These are phyloP conservation scores for Danio aesculapii DNA, from an alignment of 2,797 vertebrate genomes.

Conservation along the genomic window DNA sequence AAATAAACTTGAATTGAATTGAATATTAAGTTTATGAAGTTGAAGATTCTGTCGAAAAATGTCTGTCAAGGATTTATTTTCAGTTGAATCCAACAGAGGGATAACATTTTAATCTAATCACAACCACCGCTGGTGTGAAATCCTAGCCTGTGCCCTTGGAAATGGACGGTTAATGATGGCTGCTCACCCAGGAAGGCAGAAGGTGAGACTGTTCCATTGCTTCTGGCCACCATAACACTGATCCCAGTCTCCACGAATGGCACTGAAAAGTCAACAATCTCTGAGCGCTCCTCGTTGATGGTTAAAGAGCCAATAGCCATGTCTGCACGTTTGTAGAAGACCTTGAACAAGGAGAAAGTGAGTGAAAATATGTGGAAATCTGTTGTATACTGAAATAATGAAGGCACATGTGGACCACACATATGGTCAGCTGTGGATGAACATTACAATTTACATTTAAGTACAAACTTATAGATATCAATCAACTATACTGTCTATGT, in stretches of 20 bases:
- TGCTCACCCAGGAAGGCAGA: conserved; percentile 94
- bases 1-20: too few relatives aligned
- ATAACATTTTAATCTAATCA: conserved; percentile 33
- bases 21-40: too few relatives aligned
- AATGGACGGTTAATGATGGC: conserved; percentile 14
- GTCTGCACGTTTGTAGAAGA: conserved; percentile 94
- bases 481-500: too few relatives aligned
- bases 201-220: conserved; percentile 96
- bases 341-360: conserved; percentile 74
- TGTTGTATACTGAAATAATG: too few relatives aligned
- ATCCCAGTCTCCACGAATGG: conserved; percentile 98
- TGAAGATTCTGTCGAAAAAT: not conserved
- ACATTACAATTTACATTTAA: not conserved
- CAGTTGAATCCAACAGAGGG: not conserved
- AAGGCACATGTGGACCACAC: not conserved
- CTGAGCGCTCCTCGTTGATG: conserved; percentile 97
- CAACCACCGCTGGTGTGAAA: conserved; percentile 23
- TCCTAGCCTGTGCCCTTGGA: conserved; percentile 5
- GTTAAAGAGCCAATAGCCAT: conserved; percentile 99
- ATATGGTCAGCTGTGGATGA: not conserved
- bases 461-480: not conserved
- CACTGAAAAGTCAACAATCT: conserved; percentile 97
- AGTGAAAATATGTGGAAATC: conserved; percentile 4
- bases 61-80: conserved; percentile 21
- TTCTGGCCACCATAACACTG: conserved; percentile 97